Evolutionary conservation across 2,888 invertebrate species (phyloP).

Genomic region (Tipula lateralis): DNA sequence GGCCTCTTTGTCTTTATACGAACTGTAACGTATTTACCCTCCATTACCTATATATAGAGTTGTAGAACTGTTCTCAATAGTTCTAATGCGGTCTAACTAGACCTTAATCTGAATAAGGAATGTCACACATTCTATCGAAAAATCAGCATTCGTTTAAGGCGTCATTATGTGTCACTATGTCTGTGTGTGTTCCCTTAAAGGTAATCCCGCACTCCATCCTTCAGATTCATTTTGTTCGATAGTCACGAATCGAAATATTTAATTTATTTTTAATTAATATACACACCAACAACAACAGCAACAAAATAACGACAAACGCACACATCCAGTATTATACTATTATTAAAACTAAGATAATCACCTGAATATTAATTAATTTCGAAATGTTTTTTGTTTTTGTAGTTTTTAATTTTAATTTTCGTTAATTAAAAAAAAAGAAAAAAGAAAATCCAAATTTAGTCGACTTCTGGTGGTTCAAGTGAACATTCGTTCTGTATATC

Average conservation of each 20-base stretch:
- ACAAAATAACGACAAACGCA: neutral
- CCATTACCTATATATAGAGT: no score
- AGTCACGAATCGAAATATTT: neutral
- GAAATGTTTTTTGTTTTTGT: neutral
- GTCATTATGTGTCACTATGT: no score
- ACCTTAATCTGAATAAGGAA: no score
- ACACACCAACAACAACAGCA: neutral
- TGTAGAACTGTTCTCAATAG: no score
- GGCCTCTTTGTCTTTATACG: no score
- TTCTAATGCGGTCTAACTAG: no score
- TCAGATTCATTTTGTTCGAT: neutral
- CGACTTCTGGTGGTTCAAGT: neutral
- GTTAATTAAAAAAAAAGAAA: neutral
- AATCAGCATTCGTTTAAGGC: neutral
- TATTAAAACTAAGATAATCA: conserved; percentile 7
- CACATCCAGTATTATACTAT: neutral
- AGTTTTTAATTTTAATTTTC: neutral
- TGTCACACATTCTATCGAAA: neutral
- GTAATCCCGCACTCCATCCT: neutral
- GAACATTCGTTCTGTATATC: neutral
- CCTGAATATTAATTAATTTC: conserved; percentile 11
- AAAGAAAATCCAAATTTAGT: conserved; percentile 2
- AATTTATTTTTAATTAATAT: neutral
- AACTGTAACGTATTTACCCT: no score
- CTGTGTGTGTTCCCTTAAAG: neutral